Evolutionary conservation across 2,797 vertebrate species (phyloP), one percentile per base, ranked within the genome.

Genomic region (Acanthornis magna): DNA sequence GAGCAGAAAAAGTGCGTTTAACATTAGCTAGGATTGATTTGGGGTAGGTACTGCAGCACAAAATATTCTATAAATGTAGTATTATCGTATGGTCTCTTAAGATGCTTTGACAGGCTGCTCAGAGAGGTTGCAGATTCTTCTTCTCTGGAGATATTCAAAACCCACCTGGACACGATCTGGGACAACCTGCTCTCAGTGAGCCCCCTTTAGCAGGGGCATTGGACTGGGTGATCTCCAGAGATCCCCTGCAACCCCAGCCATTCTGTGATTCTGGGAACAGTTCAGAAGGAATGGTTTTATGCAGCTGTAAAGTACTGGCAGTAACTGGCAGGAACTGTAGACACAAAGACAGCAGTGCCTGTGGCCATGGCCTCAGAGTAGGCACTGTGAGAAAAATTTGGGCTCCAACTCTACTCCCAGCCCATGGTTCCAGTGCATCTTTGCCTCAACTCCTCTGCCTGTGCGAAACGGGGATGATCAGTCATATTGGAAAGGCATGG

Each of bases 401-500:
- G 11, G 55, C 11, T 85, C 19, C 5, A 68, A 11, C 45, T 81
- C 73, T 62, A 9, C 16, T 34, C 26, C 32, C 8, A 18, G 29
- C 23, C 73, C 11, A 2, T 2, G 16, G 25, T 7, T 86, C 8
- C 0, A 0, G 1, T 19, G 16, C 8, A 7, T 13, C 40, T 62
- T 76, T n/a, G 12, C 32, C 29, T 68, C 74, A 62, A 21, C 18
- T 51, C 40, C 14, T 80, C 50, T 51, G 36, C 36, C 47, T 27
- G 23, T 1, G 2, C 48, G 34, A 60, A 84, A 65, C 3, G 15
- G 32, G 22, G 47, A 54, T 48, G 45, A 62, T 57, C 27, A 51
- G 48, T 20, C 29, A 9, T 26, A 14, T 6, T 66, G 53, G 76
- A 55, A 72, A 92, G 82, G 29, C 32, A 32, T 6, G 2, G n/a